Conservation (phyloP, 2,113 vertebrate genomes). For the Dinomys branickii region DNA sequence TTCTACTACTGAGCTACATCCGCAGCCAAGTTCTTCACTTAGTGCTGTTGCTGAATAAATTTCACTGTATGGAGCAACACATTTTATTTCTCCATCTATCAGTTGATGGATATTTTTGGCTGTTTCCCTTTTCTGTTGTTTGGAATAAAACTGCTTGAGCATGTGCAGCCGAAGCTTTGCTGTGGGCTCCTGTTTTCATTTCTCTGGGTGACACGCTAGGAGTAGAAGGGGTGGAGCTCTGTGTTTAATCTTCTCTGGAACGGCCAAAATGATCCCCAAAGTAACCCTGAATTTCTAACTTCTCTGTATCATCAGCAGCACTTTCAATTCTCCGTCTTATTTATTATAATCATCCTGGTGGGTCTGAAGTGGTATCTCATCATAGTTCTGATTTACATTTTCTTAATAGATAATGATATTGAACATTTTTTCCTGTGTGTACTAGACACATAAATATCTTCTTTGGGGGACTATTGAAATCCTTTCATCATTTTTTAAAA, state of each 20-base stretch:
- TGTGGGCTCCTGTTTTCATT: not conserved
- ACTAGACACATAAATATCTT: conserved; percentile 1
- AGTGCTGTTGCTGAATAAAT: not conserved
- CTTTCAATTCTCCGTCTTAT: not conserved
- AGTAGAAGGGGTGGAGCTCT: conserved; percentile 1
- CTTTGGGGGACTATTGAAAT: not conserved
- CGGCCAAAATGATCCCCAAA: not conserved
- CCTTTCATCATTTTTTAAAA: not conserved
- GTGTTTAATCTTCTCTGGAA: conserved; percentile 39
- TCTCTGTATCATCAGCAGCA: not conserved
- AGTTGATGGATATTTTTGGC: not conserved
- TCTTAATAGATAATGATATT: not conserved
- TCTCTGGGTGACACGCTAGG: not conserved
- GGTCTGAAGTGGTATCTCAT: not conserved
- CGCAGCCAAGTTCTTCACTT: not conserved
- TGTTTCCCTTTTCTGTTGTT: not conserved
- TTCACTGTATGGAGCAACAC: not conserved
- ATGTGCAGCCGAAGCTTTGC: not conserved
- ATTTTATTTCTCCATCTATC: conserved; percentile 12
- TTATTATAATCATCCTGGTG: not conserved
- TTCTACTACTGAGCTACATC: not conserved
- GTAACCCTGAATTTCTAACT: not conserved
- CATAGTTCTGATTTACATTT: conserved; percentile 45
- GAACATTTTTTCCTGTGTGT: not conserved
- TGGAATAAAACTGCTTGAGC: not conserved